Conservation (phyloP, 1,140 invertebrate genomes). For the Eubasilissa regina region DNA sequence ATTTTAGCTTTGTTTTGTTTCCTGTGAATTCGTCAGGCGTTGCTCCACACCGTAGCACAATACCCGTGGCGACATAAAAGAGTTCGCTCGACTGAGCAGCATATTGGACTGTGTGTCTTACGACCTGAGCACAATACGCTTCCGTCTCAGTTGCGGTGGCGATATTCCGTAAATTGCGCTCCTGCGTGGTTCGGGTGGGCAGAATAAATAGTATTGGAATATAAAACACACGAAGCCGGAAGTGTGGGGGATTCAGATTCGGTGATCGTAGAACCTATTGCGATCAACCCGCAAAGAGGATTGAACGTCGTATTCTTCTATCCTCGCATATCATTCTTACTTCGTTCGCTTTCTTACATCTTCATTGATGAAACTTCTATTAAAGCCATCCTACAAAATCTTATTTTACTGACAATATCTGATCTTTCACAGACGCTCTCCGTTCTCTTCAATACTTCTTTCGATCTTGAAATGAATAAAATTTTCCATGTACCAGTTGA, state of each 20-base stretch:
- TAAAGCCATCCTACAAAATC: background rate
- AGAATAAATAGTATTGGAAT: slow-evolving; percentile 28
- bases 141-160: background rate
- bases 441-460: no score
- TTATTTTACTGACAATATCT: background rate
- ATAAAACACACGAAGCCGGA: slow-evolving; percentile 22
- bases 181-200: slow-evolving; percentile 12
- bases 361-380: background rate
- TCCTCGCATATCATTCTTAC: no score
- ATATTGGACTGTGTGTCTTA: slow-evolving; percentile 19
- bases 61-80: background rate
- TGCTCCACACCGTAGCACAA: background rate
- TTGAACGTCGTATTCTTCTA: background rate
- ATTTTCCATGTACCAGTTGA: no score
- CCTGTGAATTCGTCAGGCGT: no score
- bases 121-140: background rate
- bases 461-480: no score
- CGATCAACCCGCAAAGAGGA: no score
- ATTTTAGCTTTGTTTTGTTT: no score
- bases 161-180: slow-evolving; percentile 21
- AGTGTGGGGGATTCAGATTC: background rate
- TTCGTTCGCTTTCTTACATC: no score
- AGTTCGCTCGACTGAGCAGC: background rate
- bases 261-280: no score
- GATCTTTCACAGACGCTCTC: no score